Evolutionary conservation across 2,797 vertebrate genomes (phyloP).

Genomic region (Phalanger gymnotis): DNA sequence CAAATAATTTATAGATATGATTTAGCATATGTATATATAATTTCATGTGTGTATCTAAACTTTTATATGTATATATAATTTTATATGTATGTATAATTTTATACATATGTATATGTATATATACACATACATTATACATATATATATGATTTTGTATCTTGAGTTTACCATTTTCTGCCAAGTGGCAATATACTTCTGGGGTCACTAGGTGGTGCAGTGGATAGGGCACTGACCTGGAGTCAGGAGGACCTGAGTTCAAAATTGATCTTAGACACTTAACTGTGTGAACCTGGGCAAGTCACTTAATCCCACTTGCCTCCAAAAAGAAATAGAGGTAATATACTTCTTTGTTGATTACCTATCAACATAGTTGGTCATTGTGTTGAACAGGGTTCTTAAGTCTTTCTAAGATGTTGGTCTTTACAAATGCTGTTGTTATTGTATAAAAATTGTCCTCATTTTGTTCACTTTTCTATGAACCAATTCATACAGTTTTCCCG

Average conservation of each 20-base stretch:
- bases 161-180: background rate
- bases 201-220: background rate
- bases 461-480: background rate
- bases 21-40: no score
- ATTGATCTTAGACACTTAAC: background rate
- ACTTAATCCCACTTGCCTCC: background rate
- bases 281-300: background rate
- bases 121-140: no score
- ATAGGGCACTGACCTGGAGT: background rate
- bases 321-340: background rate
- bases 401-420: background rate
- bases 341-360: background rate
- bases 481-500: background rate
- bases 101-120: no score
- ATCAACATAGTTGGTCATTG: background rate
- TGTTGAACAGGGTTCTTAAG: background rate
- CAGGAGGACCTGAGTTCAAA: background rate
- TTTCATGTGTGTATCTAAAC: no score
- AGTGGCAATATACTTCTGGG: background rate
- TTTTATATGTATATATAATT: no score
- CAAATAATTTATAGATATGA: background rate
- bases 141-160: background rate
- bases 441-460: background rate
- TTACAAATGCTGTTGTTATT: background rate
- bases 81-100: no score